Base-by-base conservation (phyloP, 2,113 vertebrate genomes). In the Pomatostomus ruficeps region DNA sequence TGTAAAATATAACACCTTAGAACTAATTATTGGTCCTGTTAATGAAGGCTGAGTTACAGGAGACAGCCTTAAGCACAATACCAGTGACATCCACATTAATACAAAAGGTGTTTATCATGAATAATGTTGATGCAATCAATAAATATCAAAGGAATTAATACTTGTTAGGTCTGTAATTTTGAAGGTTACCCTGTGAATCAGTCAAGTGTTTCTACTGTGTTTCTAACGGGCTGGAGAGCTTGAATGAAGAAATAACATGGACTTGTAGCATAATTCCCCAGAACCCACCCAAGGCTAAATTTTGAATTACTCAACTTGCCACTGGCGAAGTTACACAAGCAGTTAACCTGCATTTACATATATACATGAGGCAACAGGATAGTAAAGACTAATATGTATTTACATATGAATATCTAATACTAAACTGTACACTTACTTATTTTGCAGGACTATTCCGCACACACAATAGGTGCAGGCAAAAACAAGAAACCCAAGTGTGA, bases 111-210 rank as follows among this genome's bases (percentile, higher is more conserved):
- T 95, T 95, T 91, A 93, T 91, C 28, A 85, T 89, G 24, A 96
- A 93, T 96, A 97, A 96, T 86, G 76, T 54, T 91, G 96, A 96
- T 66, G 54, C 15, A 95, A 87, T 55, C 75, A 83, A 83, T 83
- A 90, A 74, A 93, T 84, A 96, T 13, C 17, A 93, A 94, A 91
- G 52, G 35, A 95, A 96, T 94, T 70, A 95, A 85, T 92, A 87
- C 93, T 73, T 5, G 94, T 72, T 95, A 95, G 29, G 23, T 45
- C 57, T 62, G 33, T 66, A 74, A 93, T 95, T 95, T 83, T 97
- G 25, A 97, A 95, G 26, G 87, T 80, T 91, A 85, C 6, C 6
- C 45, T 11, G 21, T 91, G 72, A 96, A 81, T 66, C 80, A 84
- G 43, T 52, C 28, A 73, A 90, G 25, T 77, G 31, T 46, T 79